These are phyloP conservation scores for Acropternis orthonyx DNA, from an alignment of 2,797 vertebrate species.

Conservation along the genomic window DNA sequence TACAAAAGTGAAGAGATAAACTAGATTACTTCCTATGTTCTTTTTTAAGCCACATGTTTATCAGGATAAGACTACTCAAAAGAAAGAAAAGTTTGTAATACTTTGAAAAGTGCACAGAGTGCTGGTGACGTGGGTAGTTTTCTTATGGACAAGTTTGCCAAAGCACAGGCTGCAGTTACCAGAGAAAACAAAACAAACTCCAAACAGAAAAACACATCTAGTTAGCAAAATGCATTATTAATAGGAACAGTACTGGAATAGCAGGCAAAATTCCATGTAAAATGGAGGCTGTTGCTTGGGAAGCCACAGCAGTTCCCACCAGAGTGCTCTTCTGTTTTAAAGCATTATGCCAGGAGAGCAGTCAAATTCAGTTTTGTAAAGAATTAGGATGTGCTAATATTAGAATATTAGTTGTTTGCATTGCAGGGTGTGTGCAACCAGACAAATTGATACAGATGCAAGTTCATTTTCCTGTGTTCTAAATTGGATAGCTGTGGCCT, in stretches of 20 bases:
- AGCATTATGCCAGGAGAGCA: neutral
- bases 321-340: neutral
- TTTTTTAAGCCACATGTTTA: neutral
- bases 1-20: neutral
- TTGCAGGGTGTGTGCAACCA: neutral
- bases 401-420: neutral
- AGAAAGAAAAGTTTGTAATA: neutral
- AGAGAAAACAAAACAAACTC: constrained; percentile 29
- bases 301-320: neutral
- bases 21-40: neutral
- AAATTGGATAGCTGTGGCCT: neutral
- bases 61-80: neutral
- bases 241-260: neutral
- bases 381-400: neutral
- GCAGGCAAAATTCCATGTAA: neutral
- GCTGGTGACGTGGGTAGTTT: rapidly evolving
- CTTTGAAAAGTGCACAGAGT: neutral
- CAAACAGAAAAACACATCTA: neutral
- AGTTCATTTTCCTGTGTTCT: neutral
- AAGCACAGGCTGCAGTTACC: neutral
- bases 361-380: neutral
- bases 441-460: neutral
- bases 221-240: neutral
- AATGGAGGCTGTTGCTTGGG: neutral
- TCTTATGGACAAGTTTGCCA: neutral